phyloP scores from a whole-genome alignment of 1,140 invertebrate genomes.

The Leptinotarsa lineolata region DNA sequence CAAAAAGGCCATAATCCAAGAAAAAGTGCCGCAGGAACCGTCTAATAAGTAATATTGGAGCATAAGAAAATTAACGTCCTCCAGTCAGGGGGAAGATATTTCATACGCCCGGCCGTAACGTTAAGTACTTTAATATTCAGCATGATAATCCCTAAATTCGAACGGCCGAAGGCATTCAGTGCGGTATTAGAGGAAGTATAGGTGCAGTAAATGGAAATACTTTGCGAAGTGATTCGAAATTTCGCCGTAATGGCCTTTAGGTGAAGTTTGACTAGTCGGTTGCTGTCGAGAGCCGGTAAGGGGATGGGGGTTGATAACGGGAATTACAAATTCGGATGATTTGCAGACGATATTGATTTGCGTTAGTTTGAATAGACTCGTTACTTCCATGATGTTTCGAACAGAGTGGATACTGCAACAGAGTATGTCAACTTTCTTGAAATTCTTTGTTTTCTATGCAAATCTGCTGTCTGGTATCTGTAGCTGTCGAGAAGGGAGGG shows the following conservation, averaged over 20 bases:
- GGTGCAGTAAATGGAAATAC: constrained; percentile 41
- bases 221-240: constrained; percentile 47
- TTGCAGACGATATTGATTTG: too few species aligned
- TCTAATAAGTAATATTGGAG: background rate
- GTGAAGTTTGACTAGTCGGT: too few species aligned
- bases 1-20: background rate
- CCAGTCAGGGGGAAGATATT: background rate
- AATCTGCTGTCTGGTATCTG: too few species aligned
- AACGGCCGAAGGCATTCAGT: constrained; percentile 33
- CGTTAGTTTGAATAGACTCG: too few species aligned
- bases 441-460: too few species aligned
- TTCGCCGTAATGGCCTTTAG: constrained; percentile 23
- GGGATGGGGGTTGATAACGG: too few species aligned
- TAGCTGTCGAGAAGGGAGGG: too few species aligned
- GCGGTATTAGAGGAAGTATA: constrained; percentile 10
- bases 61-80: background rate
- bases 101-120: background rate
- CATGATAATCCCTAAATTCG: constrained; percentile 43
- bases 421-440: too few species aligned
- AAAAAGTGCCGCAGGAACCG: background rate
- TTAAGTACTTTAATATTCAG: constrained; percentile 42
- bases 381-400: too few species aligned
- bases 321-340: too few species aligned
- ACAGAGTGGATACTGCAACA: too few species aligned
- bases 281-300: too few species aligned